These are phyloP conservation scores for Linnaemya vulpina DNA, from an alignment of 2,888 invertebrate genomes.

Conservation along the genomic window DNA sequence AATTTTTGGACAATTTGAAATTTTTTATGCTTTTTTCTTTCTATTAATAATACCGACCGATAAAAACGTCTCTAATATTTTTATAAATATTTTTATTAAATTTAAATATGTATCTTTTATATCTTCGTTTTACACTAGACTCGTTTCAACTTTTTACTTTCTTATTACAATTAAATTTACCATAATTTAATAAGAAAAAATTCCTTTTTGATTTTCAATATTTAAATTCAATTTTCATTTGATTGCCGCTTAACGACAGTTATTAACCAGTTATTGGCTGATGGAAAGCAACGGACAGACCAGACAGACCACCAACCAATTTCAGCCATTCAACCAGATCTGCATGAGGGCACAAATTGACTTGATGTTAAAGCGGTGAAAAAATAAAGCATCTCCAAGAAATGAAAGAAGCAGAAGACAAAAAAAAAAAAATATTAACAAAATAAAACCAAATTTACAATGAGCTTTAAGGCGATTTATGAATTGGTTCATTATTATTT, in stretches of 20 bases:
- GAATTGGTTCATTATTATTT: conserved; percentile 53
- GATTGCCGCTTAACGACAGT: conserved; percentile 55
- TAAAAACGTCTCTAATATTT: too few relatives aligned
- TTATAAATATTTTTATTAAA: too few relatives aligned
- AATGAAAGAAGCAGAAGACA: not conserved
- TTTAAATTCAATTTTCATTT: conserved; percentile 47
- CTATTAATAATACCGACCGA: too few relatives aligned
- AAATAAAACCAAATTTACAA: conserved; percentile 43
- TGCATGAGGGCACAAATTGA: conserved; percentile 9
- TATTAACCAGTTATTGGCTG: conserved; percentile 65
- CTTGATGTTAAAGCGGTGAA: conserved; percentile 21
- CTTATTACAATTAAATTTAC: not conserved
- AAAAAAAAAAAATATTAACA: conserved; percentile 29
- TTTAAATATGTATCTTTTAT: too few relatives aligned
- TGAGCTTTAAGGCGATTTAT: conserved; percentile 63
- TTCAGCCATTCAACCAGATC: not conserved
- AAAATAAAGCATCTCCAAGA: conserved; percentile 20
- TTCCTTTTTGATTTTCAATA: conserved; percentile 19
- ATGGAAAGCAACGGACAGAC: conserved; percentile 9
- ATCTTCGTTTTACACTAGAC: not conserved
- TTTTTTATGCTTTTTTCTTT: too few relatives aligned
- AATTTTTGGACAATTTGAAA: too few relatives aligned
- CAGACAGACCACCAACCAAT: conserved; percentile 43
- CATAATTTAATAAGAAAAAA: too few relatives aligned
- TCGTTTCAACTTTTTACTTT: not conserved